Evolutionary conservation across 2,888 invertebrate genomes (phyloP).

Genomic region (Sesia apiformis): DNA sequence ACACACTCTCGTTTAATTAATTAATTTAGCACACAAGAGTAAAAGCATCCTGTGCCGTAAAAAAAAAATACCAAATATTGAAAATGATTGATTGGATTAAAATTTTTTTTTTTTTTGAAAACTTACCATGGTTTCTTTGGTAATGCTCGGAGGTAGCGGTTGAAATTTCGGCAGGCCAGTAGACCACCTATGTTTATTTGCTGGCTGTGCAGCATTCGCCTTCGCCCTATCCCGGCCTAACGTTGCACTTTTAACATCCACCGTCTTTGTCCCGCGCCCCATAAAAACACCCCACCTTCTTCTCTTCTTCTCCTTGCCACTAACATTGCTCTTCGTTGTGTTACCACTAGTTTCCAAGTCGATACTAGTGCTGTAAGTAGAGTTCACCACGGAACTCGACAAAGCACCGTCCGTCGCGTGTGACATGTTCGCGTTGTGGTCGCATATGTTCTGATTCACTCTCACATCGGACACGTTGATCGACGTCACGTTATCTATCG

Average conservation of each 20-base stretch:
- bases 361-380: slow-evolving; percentile 41
- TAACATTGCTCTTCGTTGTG: slow-evolving; percentile 34
- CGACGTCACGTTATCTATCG: slow-evolving; percentile 53
- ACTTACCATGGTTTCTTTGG: slow-evolving; percentile 85
- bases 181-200: slow-evolving; percentile 80
- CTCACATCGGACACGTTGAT: slow-evolving; percentile 40
- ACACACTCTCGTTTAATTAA: too few species aligned
- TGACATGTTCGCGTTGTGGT: slow-evolving; percentile 21
- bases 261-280: slow-evolving; percentile 75
- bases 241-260: slow-evolving; percentile 78
- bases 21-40: too few species aligned
- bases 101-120: background rate
- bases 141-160: slow-evolving; percentile 83
- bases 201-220: slow-evolving; percentile 53
- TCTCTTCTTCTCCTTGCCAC: slow-evolving; percentile 70
- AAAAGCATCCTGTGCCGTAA: too few species aligned
- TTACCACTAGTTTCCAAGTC: slow-evolving; percentile 31
- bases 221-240: slow-evolving; percentile 79
- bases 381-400: slow-evolving; percentile 38
- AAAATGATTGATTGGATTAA: background rate
- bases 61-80: too few species aligned
- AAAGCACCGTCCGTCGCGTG: slow-evolving; percentile 31
- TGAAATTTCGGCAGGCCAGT: slow-evolving; percentile 81
- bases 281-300: slow-evolving; percentile 82
- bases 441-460: slow-evolving; percentile 6